Conservation (phyloP, 2,113 vertebrate genomes). For the Podarcis raffonei region DNA sequence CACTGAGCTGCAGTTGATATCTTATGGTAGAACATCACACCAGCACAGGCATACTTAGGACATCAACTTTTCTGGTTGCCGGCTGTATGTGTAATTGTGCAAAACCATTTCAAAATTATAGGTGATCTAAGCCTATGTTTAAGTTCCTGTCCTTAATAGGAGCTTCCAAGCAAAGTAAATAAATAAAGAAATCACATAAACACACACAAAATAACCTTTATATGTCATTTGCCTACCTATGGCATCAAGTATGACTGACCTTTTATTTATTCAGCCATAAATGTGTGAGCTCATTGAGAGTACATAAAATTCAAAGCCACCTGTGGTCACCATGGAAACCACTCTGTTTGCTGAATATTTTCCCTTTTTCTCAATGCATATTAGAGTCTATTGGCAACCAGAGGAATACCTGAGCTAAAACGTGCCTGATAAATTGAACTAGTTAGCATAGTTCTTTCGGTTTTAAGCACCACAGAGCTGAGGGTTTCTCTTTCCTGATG, state of each 20-base stretch:
- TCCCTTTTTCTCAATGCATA: slow-evolving; percentile 31
- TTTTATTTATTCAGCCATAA: slow-evolving; percentile 47
- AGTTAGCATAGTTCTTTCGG: slow-evolving; percentile 45
- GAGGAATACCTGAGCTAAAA: slow-evolving; percentile 52
- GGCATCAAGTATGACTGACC: slow-evolving; percentile 26
- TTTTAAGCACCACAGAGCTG: slow-evolving; percentile 26
- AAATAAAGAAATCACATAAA: not conserved
- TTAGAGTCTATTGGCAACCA: slow-evolving; percentile 30
- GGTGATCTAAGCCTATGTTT: not conserved
- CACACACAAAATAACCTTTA: slow-evolving; percentile 12
- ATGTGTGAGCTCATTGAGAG: not conserved
- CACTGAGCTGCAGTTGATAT: not conserved
- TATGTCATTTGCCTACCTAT: not conserved
- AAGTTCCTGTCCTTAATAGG: not conserved
- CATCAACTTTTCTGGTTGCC: not conserved
- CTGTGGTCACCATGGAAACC: slow-evolving; percentile 48
- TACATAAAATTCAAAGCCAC: slow-evolving; percentile 14
- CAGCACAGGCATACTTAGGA: not conserved
- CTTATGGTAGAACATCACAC: no score
- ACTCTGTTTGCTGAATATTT: slow-evolving; percentile 37
- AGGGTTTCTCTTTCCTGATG: slow-evolving; percentile 45
- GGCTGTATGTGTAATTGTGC: not conserved
- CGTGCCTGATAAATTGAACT: slow-evolving; percentile 36
- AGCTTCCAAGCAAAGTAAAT: not conserved
- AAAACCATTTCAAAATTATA: not conserved